Percentiles rank a stretch among this genome's conserved stretches.
These are phyloP conservation scores for Calameuta idolon DNA, from an alignment of 2,888 invertebrate genomes.

Conservation along the genomic window DNA sequence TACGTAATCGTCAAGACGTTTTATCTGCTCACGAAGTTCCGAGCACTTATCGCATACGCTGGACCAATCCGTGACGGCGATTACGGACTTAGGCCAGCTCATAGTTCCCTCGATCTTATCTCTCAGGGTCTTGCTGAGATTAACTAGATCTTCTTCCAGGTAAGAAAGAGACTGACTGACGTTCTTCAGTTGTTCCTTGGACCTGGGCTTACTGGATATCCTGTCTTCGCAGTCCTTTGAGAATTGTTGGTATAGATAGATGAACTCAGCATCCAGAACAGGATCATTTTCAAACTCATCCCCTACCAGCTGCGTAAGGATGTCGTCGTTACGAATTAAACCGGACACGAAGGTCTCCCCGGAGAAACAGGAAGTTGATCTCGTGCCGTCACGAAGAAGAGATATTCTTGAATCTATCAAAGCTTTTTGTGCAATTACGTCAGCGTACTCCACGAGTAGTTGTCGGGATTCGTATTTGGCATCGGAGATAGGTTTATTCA, in stretches of 20 bases:
- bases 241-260: constrained; percentile 75
- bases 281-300: constrained; percentile 65
- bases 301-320: constrained; percentile 48
- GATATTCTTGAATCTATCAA: constrained; percentile 82
- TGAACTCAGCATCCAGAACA: constrained; percentile 76
- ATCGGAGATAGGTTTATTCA: constrained; percentile 59
- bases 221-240: constrained; percentile 70
- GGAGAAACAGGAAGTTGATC: constrained; percentile 33
- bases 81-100: constrained; percentile 38
- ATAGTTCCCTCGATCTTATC: constrained; percentile 21
- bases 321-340: constrained; percentile 59
- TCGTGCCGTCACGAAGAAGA: constrained; percentile 66
- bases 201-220: constrained; percentile 42
- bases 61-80: constrained; percentile 60
- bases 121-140: constrained; percentile 52
- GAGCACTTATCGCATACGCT: constrained; percentile 73
- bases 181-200: constrained; percentile 49
- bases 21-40: constrained; percentile 70
- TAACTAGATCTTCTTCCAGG: constrained; percentile 62
- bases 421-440: constrained; percentile 80
- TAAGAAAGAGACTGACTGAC: constrained; percentile 56
- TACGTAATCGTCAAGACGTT: constrained; percentile 63
- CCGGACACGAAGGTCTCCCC: constrained; percentile 56
- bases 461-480: constrained; percentile 65
- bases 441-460: constrained; percentile 76